phyloP scores from a whole-genome alignment of 1,140 invertebrate species.

The Dinothrombium tinctorium region DNA sequence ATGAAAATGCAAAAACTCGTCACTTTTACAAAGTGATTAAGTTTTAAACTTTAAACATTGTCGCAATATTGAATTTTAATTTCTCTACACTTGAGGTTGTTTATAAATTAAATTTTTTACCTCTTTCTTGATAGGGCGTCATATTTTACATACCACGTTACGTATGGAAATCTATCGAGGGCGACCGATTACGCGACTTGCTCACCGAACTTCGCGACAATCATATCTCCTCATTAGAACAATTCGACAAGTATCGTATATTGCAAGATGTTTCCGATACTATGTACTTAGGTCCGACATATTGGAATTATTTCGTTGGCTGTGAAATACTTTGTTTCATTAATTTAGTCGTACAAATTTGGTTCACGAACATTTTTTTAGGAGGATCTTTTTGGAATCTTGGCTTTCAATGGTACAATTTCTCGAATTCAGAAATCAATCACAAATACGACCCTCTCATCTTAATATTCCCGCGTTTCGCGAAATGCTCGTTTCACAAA shows the following conservation, averaged over 20 bases:
- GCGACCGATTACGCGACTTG: constrained; percentile 28
- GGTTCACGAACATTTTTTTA: constrained; percentile 21
- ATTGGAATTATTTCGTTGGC: constrained; percentile 52
- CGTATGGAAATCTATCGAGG: constrained; percentile 33
- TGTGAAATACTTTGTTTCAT: constrained; percentile 18
- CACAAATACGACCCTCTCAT: constrained; percentile 28
- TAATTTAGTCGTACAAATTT: constrained; percentile 20
- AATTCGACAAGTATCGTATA: neutral
- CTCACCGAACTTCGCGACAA: constrained; percentile 25
- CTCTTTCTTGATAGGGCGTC: constrained; percentile 56
- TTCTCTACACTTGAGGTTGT: constrained; percentile 5
- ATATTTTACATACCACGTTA: constrained; percentile 16
- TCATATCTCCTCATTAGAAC: constrained; percentile 8
- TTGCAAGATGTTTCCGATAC: constrained; percentile 1
- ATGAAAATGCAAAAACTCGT: too few species aligned
- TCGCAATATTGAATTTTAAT: too few species aligned
- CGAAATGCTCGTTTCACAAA: constrained; percentile 79
- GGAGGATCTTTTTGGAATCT: constrained; percentile 29
- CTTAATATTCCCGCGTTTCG: constrained; percentile 55
- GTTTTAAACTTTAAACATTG: too few species aligned
- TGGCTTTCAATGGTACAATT: constrained; percentile 40
- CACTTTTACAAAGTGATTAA: too few species aligned
- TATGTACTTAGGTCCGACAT: constrained; percentile 18
- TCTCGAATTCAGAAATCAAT: constrained; percentile 51
- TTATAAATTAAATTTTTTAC: neutral